Base-by-base conservation (phyloP, 2,113 vertebrate genomes). In the Brachypodius melanocephalos region DNA sequence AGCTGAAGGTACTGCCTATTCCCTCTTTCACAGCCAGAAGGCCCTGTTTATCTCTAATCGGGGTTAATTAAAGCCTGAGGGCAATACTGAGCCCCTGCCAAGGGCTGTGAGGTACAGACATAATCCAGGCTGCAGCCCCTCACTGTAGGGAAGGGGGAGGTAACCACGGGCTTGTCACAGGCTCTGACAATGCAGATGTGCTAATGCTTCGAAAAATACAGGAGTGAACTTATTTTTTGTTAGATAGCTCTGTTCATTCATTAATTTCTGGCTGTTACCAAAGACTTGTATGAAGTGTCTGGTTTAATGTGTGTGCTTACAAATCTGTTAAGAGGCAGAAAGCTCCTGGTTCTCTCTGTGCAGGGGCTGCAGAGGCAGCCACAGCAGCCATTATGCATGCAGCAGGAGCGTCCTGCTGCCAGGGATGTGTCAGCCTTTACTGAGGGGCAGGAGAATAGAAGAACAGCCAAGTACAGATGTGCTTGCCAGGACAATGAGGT, bases 21-120 rank as follows among this genome's bases (percentile, higher is more conserved):
- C 31, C 74, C 17, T 78, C 34, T 92, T 95, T 81, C 85, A 58
- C n/a, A 81, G 73, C 76, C 51, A 91, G 80, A 85, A 91, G 75
- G 80, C 79, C 65, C 59, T 93, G 38, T 95, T 96, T 97, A 79
- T 97, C 89, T 97, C 52, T 96, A 78, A 96, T 88, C 10, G 24
- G 80, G 89, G 96, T 97, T 98, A 98, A 97, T 97, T 97, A 97
- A 97, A 96, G 80, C 96, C 92, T 93, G 69, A 85, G 88, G 92
- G 90, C 90, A 85, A 21, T 89, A 55, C 65, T 78, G 91, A 95
- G 55, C 80, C 43, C 82, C 88, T 93, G 74, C 75, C 91, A 93
- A 32, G 88, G 87, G 63, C 95, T 88, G 29, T 77, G 96, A 96
- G 90, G 90, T 85, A 85, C 67, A 90, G 82, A 46, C 36, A 31